phyloP scores from a whole-genome alignment of 2,797 vertebrate species.

The Hirundo rustica region DNA sequence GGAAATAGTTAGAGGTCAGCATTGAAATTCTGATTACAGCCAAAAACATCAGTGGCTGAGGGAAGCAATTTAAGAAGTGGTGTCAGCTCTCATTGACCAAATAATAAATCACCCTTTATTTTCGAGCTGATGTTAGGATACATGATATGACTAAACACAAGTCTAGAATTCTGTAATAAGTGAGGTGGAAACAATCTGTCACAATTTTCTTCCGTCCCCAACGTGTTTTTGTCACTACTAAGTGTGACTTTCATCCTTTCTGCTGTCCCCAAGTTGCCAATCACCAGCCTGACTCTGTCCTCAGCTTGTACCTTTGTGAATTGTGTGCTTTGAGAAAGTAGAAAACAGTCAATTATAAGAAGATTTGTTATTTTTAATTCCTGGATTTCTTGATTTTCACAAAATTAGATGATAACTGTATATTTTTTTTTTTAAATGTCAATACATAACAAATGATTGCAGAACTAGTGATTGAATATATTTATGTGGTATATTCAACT shows the following conservation, averaged over 20 bases:
- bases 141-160: background rate
- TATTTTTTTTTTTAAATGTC: background rate
- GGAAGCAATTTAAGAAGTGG: background rate
- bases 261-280: background rate
- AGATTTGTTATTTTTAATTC: background rate
- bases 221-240: background rate
- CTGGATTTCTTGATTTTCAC: background rate
- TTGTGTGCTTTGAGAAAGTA: background rate
- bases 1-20: conserved; percentile 37
- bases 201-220: background rate
- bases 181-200: background rate
- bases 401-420: background rate
- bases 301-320: background rate
- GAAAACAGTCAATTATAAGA: background rate
- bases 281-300: background rate
- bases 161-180: background rate
- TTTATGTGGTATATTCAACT: background rate
- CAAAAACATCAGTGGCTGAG: background rate
- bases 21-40: conserved; percentile 17
- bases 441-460: background rate
- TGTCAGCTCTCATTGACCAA: background rate
- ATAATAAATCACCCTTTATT: background rate
- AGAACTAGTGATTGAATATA: background rate
- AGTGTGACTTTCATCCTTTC: background rate
- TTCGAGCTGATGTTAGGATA: background rate